phyloP scores from a whole-genome alignment of 2,888 invertebrate species.

The Digitonthophagus gazella region DNA sequence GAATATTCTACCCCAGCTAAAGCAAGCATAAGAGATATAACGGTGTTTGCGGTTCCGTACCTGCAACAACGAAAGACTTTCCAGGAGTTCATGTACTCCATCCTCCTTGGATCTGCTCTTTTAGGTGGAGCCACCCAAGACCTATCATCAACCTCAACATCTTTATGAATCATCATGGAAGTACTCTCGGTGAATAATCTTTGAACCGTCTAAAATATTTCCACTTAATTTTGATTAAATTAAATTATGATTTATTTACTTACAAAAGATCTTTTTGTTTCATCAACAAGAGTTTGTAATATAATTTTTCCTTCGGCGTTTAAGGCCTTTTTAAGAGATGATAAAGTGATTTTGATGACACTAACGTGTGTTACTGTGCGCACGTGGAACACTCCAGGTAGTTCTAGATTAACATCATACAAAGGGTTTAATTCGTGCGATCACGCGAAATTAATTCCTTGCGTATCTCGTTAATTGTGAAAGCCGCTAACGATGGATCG shows the following conservation, averaged over 20 bases:
- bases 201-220: conserved; percentile 28
- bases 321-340: conserved; percentile 27
- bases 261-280: conserved; percentile 31
- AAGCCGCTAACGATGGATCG: neutral
- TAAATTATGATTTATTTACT: conserved; percentile 9
- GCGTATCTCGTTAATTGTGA: neutral
- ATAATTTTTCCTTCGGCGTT: conserved; percentile 18
- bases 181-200: conserved; percentile 28
- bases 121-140: conserved; percentile 32
- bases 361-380: conserved; percentile 34
- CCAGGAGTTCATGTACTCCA: conserved; percentile 24
- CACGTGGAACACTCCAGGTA: conserved; percentile 33
- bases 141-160: conserved; percentile 23
- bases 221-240: neutral
- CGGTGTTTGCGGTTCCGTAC: neutral
- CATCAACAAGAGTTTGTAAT: conserved; percentile 23
- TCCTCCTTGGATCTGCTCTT: conserved; percentile 18
- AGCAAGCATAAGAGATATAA: too few species aligned
- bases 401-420: too few species aligned
- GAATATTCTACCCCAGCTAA: too few species aligned
- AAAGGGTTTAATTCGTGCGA: too few species aligned
- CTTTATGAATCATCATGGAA: conserved; percentile 23
- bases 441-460: neutral
- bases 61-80: conserved; percentile 25
- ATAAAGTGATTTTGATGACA: conserved; percentile 30